phyloP scores from a whole-genome alignment of 2,888 invertebrate genomes.

The Rhimphoctona megacephalus region DNA sequence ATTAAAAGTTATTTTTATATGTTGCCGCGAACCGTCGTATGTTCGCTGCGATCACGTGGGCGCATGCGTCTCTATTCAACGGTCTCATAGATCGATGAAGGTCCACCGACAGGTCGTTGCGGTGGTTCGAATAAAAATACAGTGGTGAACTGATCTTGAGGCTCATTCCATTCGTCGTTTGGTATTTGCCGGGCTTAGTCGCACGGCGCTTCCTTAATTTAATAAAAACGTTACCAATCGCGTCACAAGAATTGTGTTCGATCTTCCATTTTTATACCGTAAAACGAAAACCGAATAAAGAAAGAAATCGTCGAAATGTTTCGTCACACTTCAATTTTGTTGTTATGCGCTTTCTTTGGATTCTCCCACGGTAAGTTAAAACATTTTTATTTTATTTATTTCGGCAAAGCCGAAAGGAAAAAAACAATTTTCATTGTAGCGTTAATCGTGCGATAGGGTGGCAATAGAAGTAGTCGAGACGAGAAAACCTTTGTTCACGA shows the following conservation, averaged over 20 bases:
- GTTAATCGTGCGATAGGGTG: background rate
- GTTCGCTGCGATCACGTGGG: slow-evolving; percentile 5
- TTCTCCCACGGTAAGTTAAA: slow-evolving; percentile 49
- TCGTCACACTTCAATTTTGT: slow-evolving; percentile 36
- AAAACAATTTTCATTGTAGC: background rate
- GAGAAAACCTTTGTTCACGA: slow-evolving; percentile 57
- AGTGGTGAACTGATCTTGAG: background rate
- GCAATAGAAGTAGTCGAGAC: slow-evolving; percentile 25
- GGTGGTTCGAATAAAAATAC: slow-evolving; percentile 25
- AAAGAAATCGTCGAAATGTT: slow-evolving; percentile 48
- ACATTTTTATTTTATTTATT: background rate
- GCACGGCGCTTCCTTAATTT: background rate
- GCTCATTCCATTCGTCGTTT: slow-evolving; percentile 1
- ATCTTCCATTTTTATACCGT: slow-evolving; percentile 36
- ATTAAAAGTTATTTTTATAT: background rate
- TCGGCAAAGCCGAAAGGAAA: background rate
- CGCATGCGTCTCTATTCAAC: background rate
- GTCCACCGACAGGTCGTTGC: background rate
- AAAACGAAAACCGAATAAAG: background rate
- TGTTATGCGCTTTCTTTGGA: slow-evolving; percentile 28
- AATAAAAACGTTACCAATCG: slow-evolving; percentile 5
- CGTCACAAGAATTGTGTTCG: background rate
- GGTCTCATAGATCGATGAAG: background rate
- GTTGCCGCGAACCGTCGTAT: background rate
- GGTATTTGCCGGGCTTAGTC: slow-evolving; percentile 7